Evolutionary conservation across 2,888 invertebrate genomes (phyloP), one percentile per base, ranked within the genome.

Genomic region (Caprella mutica): DNA sequence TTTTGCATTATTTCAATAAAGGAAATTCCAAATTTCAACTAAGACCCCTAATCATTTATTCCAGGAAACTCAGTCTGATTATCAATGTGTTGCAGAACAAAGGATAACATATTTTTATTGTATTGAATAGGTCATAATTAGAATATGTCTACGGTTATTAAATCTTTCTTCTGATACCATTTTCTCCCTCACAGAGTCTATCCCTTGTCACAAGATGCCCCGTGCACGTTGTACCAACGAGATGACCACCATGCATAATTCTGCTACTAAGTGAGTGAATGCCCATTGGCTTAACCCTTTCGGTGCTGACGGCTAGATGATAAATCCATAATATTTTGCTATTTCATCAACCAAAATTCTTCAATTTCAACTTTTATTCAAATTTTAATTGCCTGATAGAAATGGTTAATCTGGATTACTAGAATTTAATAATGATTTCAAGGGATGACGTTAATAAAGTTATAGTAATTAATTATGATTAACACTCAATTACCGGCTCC

Each of bases 181-280:
- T 26, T 2, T 39, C 19, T n/a, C 6, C 52, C 1, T 9, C 29
- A 29, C 30, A 9, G 6, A 40, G 14, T 42, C 5, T 5, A 26
- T 21, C 21, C 30, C 39, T 5, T 35, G 26, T 8, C 9, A 14
- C 17, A 51, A 39, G 17, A 62, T 62, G 61, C 61, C 61, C 6
- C 56, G 61, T 1, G 61, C 61, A 6, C 52, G 61, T 40, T 62
- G 61, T 17, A 58, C 52, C 27, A 40, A 62, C 24, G 61, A 62
- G 38, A 52, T 62, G 27, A 39, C 39, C 23, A 52, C 61, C 24
- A 58, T 62, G 2, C 61, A 62, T 51, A 56, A 53, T 4, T 58
- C 53, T 8, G 58, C 61, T 12, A 58, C 58, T 3, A 46, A 52
- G n/a, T 40, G 52, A 43, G 55, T 52, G 5, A 54, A 58, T 23